Evolutionary conservation across 2,113 vertebrate genomes (phyloP).

Genomic region (Eclectus roratus): DNA sequence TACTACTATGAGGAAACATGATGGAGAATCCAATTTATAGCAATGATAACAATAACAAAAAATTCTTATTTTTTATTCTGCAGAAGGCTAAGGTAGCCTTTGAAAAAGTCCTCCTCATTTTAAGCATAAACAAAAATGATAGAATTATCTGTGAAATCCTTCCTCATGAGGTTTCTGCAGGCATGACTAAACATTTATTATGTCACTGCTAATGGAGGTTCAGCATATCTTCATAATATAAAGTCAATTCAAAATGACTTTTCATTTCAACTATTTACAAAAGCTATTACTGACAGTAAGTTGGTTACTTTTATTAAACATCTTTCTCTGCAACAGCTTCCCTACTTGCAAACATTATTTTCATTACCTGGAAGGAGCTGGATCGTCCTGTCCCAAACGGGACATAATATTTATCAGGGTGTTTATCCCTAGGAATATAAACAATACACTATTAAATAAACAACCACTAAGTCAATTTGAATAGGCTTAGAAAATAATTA

Average conservation of each 20-base stretch:
- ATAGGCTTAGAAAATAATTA: not conserved
- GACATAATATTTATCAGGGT: slow-evolving; percentile 99
- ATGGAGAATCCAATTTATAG: slow-evolving; percentile 22
- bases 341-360: not conserved
- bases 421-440: slow-evolving; percentile 88
- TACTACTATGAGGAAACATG: not conserved
- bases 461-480: not conserved
- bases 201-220: not conserved
- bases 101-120: not conserved
- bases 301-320: not conserved
- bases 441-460: slow-evolving; percentile 36
- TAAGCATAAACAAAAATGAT: not conserved
- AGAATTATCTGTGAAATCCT: not conserved
- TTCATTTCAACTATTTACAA: slow-evolving; percentile 1
- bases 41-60: not conserved
- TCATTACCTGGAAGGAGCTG: slow-evolving; percentile 93
- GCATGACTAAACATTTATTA: slow-evolving; percentile 2
- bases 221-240: not conserved
- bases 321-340: not conserved
- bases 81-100: not conserved
- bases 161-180: not conserved
- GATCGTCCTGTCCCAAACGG: slow-evolving; percentile 97
- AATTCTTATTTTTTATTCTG: not conserved
- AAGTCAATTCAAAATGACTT: slow-evolving; percentile 18
- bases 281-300: not conserved